Conservation (phyloP, 37 sponge, comb jelly and placozoan species). For the Beroe ovata region DNA sequence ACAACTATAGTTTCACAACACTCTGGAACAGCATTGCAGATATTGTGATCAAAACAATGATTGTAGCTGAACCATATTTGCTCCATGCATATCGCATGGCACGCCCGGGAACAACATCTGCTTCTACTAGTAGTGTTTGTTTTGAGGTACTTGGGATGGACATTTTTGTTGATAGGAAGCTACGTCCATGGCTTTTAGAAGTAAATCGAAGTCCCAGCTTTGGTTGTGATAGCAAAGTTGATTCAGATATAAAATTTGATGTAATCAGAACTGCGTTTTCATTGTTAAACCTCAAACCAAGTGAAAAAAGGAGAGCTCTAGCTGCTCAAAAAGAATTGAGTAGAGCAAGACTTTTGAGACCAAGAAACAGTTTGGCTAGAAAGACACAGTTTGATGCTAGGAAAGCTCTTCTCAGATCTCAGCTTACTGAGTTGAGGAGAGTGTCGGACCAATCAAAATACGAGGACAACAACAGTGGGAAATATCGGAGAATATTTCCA, state of each 20-base stretch:
- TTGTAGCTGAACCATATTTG: conserved; percentile 77
- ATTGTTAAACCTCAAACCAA: conserved; percentile 71
- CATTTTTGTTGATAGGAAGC: conserved; percentile 75
- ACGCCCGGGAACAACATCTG: conserved; percentile 73
- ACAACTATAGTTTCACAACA: conserved; percentile 75
- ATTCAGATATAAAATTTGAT: conserved; percentile 80
- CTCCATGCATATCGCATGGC: conserved; percentile 80
- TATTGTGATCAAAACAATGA: conserved; percentile 83
- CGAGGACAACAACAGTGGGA: conserved; percentile 48
- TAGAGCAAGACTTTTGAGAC: conserved; percentile 61
- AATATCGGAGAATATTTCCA: conserved; percentile 41
- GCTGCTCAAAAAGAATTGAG: conserved; percentile 28
- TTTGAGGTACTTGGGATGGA: conserved; percentile 93
- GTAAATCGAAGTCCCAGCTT: conserved; percentile 90
- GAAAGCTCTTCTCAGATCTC: conserved; percentile 49
- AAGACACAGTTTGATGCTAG: conserved; percentile 17
- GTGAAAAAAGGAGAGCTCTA: conserved; percentile 53
- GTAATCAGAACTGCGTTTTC: conserved; percentile 78
- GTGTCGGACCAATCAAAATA: conserved; percentile 39
- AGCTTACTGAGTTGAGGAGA: neutral
- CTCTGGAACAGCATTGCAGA: conserved; percentile 89
- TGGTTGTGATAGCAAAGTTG: conserved; percentile 77
- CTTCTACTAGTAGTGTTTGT: conserved; percentile 68
- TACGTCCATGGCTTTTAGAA: conserved; percentile 89
- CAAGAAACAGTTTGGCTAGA: neutral